Evolutionary conservation across 1,140 invertebrate species (phyloP).

Genomic region (Ridgeia piscesae): DNA sequence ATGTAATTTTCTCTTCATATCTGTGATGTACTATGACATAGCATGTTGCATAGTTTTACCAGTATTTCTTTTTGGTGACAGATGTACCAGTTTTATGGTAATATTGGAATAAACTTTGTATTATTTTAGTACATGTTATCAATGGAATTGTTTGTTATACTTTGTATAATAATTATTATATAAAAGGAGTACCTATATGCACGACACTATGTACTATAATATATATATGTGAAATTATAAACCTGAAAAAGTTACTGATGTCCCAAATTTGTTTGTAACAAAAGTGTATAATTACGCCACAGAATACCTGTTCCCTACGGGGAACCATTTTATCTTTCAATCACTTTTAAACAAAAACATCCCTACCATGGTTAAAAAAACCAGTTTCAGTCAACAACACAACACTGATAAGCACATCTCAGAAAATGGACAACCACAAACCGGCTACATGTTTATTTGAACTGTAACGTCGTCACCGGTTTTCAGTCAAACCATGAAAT

Average conservation of each 20-base stretch:
- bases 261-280: too few species aligned
- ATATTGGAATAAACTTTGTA: neutral
- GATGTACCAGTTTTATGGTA: neutral
- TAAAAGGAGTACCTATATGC: too few species aligned
- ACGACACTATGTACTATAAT: too few species aligned
- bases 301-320: too few species aligned
- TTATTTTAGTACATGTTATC: neutral
- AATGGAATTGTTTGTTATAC: neutral
- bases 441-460: neutral
- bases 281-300: too few species aligned
- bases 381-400: neutral
- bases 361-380: neutral
- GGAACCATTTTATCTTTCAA: too few species aligned
- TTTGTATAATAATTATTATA: neutral
- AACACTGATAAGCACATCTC: neutral
- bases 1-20: neutral
- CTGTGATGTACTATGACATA: neutral
- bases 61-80: neutral
- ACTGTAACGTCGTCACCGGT: neutral
- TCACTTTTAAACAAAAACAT: too few species aligned
- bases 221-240: too few species aligned
- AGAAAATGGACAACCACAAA: neutral
- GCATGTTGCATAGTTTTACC: neutral
- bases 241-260: too few species aligned
- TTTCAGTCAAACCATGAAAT: neutral